Conservation (phyloP, 2,797 vertebrate species). For the Pogonophryne albipinna region DNA sequence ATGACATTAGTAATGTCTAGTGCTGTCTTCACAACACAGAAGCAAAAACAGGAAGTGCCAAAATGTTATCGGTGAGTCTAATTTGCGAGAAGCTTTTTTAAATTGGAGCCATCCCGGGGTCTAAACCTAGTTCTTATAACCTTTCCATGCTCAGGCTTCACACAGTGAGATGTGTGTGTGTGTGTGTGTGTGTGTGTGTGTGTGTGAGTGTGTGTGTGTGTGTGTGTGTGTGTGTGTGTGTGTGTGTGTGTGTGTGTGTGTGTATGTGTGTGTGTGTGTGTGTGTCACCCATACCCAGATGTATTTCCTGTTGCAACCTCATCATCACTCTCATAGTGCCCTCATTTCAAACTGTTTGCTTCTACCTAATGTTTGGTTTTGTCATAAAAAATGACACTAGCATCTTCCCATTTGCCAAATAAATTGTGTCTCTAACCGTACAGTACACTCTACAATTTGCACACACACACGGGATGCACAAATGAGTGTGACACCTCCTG, state of each 20-base stretch:
- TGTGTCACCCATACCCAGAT: constrained; percentile 5
- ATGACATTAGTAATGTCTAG: background rate
- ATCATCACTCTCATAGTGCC: constrained; percentile 41
- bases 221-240: background rate
- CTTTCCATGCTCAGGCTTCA: background rate
- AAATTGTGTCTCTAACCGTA: constrained; percentile 16
- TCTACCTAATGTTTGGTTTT: constrained; percentile 55
- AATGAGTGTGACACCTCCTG: constrained; percentile 47
- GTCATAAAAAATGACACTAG: constrained; percentile 48
- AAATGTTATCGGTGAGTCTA: background rate
- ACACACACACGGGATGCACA: constrained; percentile 15
- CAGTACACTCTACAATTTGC: constrained; percentile 5
- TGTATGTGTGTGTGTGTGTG: background rate
- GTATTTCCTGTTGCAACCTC: constrained; percentile 17
- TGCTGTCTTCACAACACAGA: background rate
- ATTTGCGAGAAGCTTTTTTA: background rate
- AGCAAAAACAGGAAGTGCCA: background rate
- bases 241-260: background rate
- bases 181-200: background rate
- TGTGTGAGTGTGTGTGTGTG: background rate
- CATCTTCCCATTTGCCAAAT: constrained; percentile 43
- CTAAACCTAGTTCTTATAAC: background rate
- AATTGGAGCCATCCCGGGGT: background rate
- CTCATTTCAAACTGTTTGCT: constrained; percentile 57
- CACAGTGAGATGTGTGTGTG: background rate